phyloP scores from a whole-genome alignment of 2,888 invertebrate species.

The Willowsia nigromaculata region DNA sequence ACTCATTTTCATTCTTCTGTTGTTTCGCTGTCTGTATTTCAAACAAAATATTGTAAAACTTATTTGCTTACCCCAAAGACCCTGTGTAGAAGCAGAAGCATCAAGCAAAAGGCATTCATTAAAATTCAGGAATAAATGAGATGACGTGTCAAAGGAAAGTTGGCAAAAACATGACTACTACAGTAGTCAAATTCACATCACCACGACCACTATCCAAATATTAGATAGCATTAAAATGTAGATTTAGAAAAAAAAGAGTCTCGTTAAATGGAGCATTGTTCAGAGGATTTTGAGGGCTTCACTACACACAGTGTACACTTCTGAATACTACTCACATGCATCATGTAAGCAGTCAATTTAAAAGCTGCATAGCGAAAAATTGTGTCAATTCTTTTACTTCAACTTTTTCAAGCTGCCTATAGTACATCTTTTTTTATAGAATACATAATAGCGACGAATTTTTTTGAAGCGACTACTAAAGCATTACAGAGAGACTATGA shows the following conservation, averaged over 20 bases:
- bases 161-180: not conserved
- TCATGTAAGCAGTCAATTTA: not conserved
- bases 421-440: not conserved
- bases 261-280: not conserved
- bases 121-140: conserved; percentile 31
- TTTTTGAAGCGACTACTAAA: not conserved
- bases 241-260: not conserved
- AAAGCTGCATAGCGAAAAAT: not conserved
- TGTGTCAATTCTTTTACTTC: not conserved
- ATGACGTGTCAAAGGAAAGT: conserved; percentile 25
- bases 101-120: conserved; percentile 36
- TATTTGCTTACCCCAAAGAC: conserved; percentile 5
- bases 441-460: not conserved
- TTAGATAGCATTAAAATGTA: not conserved
- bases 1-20: not conserved
- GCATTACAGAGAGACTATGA: not conserved
- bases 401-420: not conserved
- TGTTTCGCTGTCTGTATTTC: not conserved
- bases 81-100: not conserved
- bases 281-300: no score
- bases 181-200: no score
- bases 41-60: not conserved
- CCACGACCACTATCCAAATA: not conserved
- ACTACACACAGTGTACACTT: no score
- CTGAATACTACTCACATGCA: no score